These are phyloP conservation scores for Polymixis flavicincta DNA, from an alignment of 2,888 invertebrate genomes.

Conservation along the genomic window DNA sequence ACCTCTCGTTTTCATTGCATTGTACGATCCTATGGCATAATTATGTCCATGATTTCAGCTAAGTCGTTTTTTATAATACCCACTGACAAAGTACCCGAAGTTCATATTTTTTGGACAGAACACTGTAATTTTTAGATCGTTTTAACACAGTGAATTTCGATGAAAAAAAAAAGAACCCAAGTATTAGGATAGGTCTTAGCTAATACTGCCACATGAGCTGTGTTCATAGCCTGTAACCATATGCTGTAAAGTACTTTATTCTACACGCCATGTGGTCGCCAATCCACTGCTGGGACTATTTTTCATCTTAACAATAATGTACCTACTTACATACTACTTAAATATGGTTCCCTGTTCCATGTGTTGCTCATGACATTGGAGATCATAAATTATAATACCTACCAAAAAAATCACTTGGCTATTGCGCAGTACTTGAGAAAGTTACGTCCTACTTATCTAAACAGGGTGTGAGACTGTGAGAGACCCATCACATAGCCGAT, in stretches of 20 bases:
- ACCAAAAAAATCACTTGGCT: no score
- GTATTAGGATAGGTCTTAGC: no score
- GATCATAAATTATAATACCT: neutral
- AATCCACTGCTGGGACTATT: neutral
- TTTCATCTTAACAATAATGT: slow-evolving; percentile 2
- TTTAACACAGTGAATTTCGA: neutral
- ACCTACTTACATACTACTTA: neutral
- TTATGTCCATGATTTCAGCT: neutral
- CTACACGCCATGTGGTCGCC: slow-evolving; percentile 23
- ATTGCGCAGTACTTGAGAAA: neutral
- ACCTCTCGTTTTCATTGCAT: neutral
- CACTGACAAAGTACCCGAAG: neutral
- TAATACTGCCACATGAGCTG: neutral
- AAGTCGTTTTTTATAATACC: neutral
- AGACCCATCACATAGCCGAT: neutral
- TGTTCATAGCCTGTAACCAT: slow-evolving; percentile 1
- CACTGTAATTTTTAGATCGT: neutral
- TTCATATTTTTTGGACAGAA: neutral
- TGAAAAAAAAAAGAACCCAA: neutral
- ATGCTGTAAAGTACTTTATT: neutral
- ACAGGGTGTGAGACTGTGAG: neutral
- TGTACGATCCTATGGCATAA: neutral
- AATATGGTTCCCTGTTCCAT: no score
- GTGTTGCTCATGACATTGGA: slow-evolving; percentile 3
- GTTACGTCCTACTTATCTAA: neutral